Base-by-base conservation (phyloP, 1,140 invertebrate species). In the Drosophila novamexicana region DNA sequence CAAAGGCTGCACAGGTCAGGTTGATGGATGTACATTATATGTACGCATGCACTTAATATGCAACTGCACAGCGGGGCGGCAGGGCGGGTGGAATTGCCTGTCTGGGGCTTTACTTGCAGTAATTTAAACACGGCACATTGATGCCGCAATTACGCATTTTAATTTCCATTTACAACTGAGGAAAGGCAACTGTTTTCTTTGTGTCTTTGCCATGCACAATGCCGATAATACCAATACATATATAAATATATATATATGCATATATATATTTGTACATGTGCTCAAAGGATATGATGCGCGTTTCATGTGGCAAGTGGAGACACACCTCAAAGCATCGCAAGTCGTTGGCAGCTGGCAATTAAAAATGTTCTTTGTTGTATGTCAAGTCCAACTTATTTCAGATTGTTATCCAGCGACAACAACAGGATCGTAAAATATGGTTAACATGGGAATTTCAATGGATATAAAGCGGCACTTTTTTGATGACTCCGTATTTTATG, bases 381-480 rank as follows among this genome's bases (percentile, higher is more conserved):
- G 22, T 29, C 22, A 29, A 29, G 22, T 29, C 22, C 50, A 62
- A 70, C 45, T 63, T 37, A 61, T 59, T 36, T 12, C 10, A 62
- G 66, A 75, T 70, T 62, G 18, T 59, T 59, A 73, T 73, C 70
- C 16, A 9, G 40, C 14, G 22, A 34, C 37, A 29, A 44, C 52
- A 57, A 53, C 10, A 44, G 63, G 42, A 45, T 75, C 67, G 52
- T 75, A 63, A 70, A 75, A 64, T 52, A 68, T 61, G 44, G 18
- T 54, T 29, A 29, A 39, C 58, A 54, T 62, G 56, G 52, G 59
- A 52, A 34, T 66, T 47, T 39, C 16, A 9, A 22, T 34, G 65
- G 45, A 44, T 36, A 66, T 56, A 16, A 57, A 66, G 29, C 45
- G 59, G 5, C 8, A 9, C 5, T 29, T 29, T 29, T 44, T 68